A percentile compares a stretch with the other conserved stretches of the same genome.
These are phyloP conservation scores for Acanthopleura granulata DNA, from an alignment of 2,888 invertebrate genomes.

Conservation along the genomic window DNA sequence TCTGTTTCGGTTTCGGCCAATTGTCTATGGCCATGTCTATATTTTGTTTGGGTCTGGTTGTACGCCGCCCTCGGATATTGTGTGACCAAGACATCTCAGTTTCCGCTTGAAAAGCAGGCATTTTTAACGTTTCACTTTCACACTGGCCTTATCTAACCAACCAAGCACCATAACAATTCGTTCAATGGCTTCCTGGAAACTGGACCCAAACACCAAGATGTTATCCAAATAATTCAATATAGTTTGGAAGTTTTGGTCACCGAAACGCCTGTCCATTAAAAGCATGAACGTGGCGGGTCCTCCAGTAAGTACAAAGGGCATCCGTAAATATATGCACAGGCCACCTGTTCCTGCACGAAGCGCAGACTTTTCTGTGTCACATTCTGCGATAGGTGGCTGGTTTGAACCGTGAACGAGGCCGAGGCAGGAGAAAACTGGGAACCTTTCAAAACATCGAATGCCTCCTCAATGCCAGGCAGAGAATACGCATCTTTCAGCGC, in stretches of 20 bases:
- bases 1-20: conserved; percentile 26
- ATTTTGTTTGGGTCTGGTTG: conserved; percentile 34
- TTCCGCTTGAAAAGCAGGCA: conserved; percentile 30
- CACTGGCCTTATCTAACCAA: conserved; percentile 26
- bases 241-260: conserved; percentile 29
- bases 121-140: conserved; percentile 38
- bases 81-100: conserved; percentile 31
- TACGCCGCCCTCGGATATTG: conserved; percentile 29
- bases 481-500: conserved; percentile 43
- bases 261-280: conserved; percentile 31
- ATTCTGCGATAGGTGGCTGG: conserved; percentile 37
- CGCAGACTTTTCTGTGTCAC: conserved; percentile 41
- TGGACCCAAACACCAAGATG: conserved; percentile 36
- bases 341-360: conserved; percentile 32
- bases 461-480: conserved; percentile 43
- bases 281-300: conserved; percentile 33
- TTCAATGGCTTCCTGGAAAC: conserved; percentile 33
- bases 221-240: conserved; percentile 36
- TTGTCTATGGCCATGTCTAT: too few relatives aligned
- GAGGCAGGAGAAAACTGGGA: conserved; percentile 36
- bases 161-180: conserved; percentile 35
- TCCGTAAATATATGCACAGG: conserved; percentile 33
- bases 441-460: conserved; percentile 34
- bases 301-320: conserved; percentile 33
- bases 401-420: conserved; percentile 46